These are phyloP conservation scores for Microvelia longipes DNA, from an alignment of 1,140 invertebrate species.

Conservation along the genomic window DNA sequence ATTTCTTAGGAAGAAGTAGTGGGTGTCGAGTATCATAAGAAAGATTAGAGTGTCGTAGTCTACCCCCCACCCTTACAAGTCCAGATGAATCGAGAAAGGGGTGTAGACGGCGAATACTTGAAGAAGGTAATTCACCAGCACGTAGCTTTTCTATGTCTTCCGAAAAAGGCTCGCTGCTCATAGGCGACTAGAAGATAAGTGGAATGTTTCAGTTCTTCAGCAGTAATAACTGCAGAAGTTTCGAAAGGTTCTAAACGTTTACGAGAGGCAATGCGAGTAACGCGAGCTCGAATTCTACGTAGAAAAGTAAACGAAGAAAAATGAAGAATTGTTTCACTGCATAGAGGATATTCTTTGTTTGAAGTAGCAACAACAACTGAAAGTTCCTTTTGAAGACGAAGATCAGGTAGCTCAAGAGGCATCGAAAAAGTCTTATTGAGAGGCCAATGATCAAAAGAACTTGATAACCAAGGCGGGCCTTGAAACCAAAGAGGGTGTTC, in stretches of 20 bases:
- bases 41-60: slow-evolving; percentile 24
- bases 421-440: background rate
- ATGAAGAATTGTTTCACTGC: background rate
- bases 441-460: background rate
- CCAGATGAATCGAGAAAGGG: slow-evolving; percentile 28
- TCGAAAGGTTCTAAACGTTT: background rate
- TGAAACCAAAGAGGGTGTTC: slow-evolving; percentile 28
- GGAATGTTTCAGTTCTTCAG: background rate
- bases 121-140: background rate
- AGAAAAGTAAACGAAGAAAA: background rate
- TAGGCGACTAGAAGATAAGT: background rate
- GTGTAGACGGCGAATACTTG: background rate
- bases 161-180: background rate
- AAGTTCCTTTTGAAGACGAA: background rate
- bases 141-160: background rate
- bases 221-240: background rate
- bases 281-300: background rate
- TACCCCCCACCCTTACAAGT: slow-evolving; percentile 30
- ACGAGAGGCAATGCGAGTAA: background rate
- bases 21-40: slow-evolving; percentile 23
- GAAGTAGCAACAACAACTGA: background rate
- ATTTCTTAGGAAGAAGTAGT: slow-evolving; percentile 23
- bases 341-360: background rate
- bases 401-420: background rate
- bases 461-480: slow-evolving; percentile 21